Evolutionary conservation across 2,888 invertebrate genomes (phyloP).

Genomic region (Melanotus villosus): DNA sequence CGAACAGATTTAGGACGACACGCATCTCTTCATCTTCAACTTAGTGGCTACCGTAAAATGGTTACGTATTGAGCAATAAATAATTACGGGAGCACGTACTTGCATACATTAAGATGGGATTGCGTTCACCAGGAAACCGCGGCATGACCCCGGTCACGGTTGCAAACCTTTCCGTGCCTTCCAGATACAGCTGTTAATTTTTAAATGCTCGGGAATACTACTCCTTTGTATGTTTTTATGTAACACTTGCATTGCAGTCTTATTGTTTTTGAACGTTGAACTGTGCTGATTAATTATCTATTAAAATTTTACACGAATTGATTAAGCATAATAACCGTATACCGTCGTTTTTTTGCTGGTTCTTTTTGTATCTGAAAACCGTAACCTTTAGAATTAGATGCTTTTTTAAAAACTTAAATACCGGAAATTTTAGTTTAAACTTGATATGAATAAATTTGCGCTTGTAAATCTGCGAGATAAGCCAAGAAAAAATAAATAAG

Average conservation of each 20-base stretch:
- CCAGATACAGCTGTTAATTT: conserved; percentile 24
- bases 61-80: not conserved
- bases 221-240: not conserved
- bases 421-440: too few species aligned
- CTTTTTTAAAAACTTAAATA: too few species aligned
- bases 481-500: too few species aligned
- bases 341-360: too few species aligned
- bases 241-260: not conserved
- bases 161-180: conserved; percentile 3
- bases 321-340: too few species aligned
- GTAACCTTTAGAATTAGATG: too few species aligned
- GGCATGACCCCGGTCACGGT: conserved; percentile 22
- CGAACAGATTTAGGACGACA: not conserved
- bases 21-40: not conserved
- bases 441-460: too few species aligned
- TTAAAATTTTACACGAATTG: too few species aligned
- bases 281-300: too few species aligned
- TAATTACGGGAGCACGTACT: conserved; percentile 16
- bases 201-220: too few species aligned
- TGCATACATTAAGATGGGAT: conserved; percentile 18
- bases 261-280: not conserved
- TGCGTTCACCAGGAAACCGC: conserved; percentile 25
- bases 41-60: not conserved
- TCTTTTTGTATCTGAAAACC: too few species aligned
- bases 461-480: too few species aligned